These are phyloP conservation scores for Anodontia alba DNA, from an alignment of 2,888 invertebrate species.

Conservation along the genomic window DNA sequence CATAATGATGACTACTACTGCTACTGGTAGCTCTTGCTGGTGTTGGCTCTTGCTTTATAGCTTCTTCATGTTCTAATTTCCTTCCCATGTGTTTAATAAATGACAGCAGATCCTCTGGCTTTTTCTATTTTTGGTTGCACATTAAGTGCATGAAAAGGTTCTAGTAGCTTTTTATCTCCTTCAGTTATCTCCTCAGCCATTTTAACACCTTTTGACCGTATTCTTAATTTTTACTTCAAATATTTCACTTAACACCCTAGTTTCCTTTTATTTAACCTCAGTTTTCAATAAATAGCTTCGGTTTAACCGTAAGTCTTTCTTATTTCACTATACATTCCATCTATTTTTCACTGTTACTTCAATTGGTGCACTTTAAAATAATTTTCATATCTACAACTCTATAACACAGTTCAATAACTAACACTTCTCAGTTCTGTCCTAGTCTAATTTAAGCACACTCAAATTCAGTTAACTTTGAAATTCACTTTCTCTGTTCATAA, in stretches of 20 bases:
- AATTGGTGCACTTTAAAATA: too few species aligned
- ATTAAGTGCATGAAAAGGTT: not conserved
- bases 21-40: not conserved
- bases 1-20: not conserved
- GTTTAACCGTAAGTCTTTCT: too few species aligned
- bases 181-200: not conserved
- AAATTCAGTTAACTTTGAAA: too few species aligned
- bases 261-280: not conserved
- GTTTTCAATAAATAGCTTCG: not conserved
- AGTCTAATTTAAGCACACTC: too few species aligned
- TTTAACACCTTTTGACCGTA: not conserved
- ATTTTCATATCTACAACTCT: too few species aligned
- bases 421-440: too few species aligned
- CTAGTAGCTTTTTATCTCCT: not conserved
- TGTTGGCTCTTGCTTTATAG: not conserved
- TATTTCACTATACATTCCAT: too few species aligned
- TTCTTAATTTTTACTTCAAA: not conserved
- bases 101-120: too few species aligned
- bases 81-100: not conserved
- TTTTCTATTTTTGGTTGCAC: not conserved
- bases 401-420: too few species aligned
- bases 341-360: too few species aligned
- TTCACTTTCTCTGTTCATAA: too few species aligned
- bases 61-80: not conserved
- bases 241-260: not conserved